Evolutionary conservation across 2,797 vertebrate species (phyloP).

Genomic region (Neomorphus geoffroyi): DNA sequence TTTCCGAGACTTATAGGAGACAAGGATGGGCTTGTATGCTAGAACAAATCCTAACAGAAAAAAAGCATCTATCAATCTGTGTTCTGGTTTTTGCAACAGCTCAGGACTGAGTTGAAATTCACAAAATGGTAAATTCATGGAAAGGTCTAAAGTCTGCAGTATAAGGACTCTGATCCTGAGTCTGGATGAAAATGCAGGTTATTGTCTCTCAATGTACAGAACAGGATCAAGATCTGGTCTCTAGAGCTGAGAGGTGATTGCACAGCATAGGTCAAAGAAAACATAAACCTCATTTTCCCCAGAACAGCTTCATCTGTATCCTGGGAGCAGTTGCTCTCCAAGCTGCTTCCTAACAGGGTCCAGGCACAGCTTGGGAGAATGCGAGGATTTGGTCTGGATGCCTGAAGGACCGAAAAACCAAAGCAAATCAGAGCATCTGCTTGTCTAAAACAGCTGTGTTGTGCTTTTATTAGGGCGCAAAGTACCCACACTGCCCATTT

Average conservation of each 20-base stretch:
- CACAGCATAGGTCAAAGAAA: neutral
- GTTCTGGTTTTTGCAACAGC: neutral
- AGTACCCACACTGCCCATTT: neutral
- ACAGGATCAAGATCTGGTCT: neutral
- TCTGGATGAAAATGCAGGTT: neutral
- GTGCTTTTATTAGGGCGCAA: neutral
- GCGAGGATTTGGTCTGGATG: neutral
- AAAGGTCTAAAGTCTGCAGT: neutral
- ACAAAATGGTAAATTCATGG: neutral
- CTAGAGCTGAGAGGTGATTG: neutral
- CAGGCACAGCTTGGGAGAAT: neutral
- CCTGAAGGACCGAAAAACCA: neutral
- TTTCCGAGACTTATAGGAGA: neutral
- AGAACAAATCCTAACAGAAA: neutral
- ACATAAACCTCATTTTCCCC: neutral
- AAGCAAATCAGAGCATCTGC: neutral
- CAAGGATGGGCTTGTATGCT: neutral
- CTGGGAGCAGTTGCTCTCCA: neutral
- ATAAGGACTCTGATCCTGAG: neutral
- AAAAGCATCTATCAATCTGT: neutral
- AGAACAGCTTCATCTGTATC: rapidly evolving
- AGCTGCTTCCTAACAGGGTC: neutral
- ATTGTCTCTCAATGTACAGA: neutral
- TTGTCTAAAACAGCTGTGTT: neutral
- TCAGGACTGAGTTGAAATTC: neutral